Conservation (phyloP, 2,888 invertebrate species). For the Troides aeacus region DNA sequence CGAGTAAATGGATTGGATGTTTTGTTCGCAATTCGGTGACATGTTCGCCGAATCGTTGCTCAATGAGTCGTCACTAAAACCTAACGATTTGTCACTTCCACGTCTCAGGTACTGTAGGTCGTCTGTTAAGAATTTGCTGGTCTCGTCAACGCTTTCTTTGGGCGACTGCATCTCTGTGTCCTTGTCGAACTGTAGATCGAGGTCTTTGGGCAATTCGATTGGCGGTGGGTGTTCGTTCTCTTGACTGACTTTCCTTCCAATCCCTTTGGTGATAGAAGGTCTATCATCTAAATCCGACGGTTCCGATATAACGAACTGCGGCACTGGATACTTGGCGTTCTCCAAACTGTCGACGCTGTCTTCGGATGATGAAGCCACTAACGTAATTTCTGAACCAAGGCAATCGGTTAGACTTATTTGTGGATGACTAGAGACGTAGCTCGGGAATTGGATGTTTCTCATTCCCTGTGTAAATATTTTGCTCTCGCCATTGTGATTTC, state of each 20-base stretch:
- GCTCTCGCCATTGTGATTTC: conserved; percentile 50
- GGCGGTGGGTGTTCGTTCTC: conserved; percentile 73
- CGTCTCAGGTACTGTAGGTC: conserved; percentile 78
- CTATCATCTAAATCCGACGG: conserved; percentile 84
- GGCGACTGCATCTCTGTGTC: conserved; percentile 69
- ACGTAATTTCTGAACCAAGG: conserved; percentile 89
- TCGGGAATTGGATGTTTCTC: conserved; percentile 52
- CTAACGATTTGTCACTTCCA: conserved; percentile 85
- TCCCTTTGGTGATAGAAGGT: conserved; percentile 90
- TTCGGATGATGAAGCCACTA: conserved; percentile 88
- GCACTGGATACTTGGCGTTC: conserved; percentile 72
- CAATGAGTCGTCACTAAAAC: conserved; percentile 86
- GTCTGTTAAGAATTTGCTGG: conserved; percentile 47
- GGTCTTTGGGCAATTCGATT: conserved; percentile 41
- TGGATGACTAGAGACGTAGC: conserved; percentile 79
- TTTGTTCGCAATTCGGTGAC: conserved; percentile 79
- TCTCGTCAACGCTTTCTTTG: conserved; percentile 53
- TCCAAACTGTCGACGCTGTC: conserved; percentile 86
- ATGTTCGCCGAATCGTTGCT: conserved; percentile 82
- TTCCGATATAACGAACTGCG: conserved; percentile 86
- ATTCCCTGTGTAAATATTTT: conserved; percentile 45
- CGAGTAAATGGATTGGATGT: conserved; percentile 71
- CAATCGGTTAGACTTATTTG: conserved; percentile 96
- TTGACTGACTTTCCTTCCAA: conserved; percentile 84
- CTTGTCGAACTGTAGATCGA: conserved; percentile 38